Percentiles rank a stretch among this genome's conserved stretches.
Conservation (phyloP, 23 tunicate genomes). For the Phallusia fumigata region DNA sequence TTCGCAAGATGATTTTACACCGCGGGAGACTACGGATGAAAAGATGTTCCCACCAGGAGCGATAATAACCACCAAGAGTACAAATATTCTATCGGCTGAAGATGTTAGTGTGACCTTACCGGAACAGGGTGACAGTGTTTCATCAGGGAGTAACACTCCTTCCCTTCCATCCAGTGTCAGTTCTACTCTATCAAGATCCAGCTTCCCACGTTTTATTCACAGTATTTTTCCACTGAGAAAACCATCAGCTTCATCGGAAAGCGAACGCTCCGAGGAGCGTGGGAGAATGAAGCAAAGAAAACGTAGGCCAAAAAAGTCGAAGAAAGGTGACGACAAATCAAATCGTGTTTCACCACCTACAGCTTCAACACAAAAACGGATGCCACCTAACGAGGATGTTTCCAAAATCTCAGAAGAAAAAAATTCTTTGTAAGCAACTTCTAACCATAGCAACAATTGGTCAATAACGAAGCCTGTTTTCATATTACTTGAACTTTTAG, state of each 20-base stretch:
- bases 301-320: no score
- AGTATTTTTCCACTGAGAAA: constrained; percentile 79
- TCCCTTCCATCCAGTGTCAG: constrained; percentile 14
- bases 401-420: no score
- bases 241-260: constrained; percentile 29
- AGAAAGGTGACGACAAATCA: no score
- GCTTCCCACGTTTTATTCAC: constrained; percentile 83
- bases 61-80: not conserved
- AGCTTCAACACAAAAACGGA: no score
- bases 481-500: no score
- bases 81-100: not conserved
- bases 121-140: not conserved
- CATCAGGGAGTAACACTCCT: constrained; percentile 44
- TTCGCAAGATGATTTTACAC: not conserved
- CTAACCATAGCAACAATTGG: no score
- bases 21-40: not conserved
- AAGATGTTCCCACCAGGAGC: not conserved
- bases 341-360: no score
- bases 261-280: not conserved
- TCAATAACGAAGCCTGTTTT: no score
- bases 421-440: no score
- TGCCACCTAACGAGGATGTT: no score
- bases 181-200: constrained; percentile 56
- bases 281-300: not conserved
- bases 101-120: not conserved